phyloP scores from a whole-genome alignment of 2,888 invertebrate species.

The Colostygia pectinataria region DNA sequence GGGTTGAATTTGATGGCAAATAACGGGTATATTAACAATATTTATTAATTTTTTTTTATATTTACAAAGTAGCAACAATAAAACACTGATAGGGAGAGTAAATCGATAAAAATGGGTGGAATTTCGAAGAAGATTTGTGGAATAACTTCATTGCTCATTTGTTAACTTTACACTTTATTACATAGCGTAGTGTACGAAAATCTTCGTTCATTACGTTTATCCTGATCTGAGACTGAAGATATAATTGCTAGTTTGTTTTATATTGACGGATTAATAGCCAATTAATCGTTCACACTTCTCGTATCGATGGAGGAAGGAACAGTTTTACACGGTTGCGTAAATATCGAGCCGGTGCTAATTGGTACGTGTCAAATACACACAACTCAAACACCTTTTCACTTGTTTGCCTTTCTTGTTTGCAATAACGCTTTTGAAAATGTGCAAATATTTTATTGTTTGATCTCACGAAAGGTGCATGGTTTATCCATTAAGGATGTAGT shows the following conservation, averaged over 20 bases:
- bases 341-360: conserved; percentile 73
- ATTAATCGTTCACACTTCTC: conserved; percentile 32
- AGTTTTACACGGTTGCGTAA: conserved; percentile 56
- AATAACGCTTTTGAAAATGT: conserved; percentile 60
- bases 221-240: conserved; percentile 20
- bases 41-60: no score
- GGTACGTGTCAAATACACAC: conserved; percentile 70
- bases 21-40: no score
- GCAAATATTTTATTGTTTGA: conserved; percentile 52
- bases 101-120: no score
- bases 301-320: conserved; percentile 55
- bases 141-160: no score
- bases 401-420: conserved; percentile 66
- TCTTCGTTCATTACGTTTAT: no score
- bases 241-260: conserved; percentile 21
- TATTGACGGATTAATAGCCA: conserved; percentile 19
- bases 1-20: no score
- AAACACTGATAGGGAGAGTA: no score
- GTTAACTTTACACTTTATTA: no score
- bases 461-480: conserved; percentile 59
- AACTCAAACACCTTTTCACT: conserved; percentile 68
- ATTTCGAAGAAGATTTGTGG: no score
- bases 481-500: conserved; percentile 41
- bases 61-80: no score
- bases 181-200: no score